Percentiles rank a stretch among this genome's conserved stretches.
Evolutionary conservation across 1,140 invertebrate species (phyloP).

Genomic region (Archivesica marissinica): DNA sequence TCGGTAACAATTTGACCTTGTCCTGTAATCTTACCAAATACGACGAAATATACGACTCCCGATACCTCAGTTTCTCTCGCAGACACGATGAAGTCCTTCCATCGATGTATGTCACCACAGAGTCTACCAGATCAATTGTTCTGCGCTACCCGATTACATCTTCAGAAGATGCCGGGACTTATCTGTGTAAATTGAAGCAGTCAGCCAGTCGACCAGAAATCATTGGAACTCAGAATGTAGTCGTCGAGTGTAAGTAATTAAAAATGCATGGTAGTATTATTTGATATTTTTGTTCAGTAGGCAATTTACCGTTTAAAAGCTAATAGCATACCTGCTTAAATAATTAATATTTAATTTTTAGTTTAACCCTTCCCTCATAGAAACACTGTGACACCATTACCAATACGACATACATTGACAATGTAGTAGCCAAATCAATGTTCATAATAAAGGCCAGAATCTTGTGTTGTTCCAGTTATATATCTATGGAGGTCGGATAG

Average conservation of each 20-base stretch:
- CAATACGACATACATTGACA: too few species aligned
- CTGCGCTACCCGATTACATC: slow-evolving; percentile 27
- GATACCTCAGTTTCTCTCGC: slow-evolving; percentile 27
- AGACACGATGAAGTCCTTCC: slow-evolving; percentile 28
- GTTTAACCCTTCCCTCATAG: too few species aligned
- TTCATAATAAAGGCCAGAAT: too few species aligned
- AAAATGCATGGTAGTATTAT: too few species aligned
- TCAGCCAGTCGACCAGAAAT: slow-evolving; percentile 33
- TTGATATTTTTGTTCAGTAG: too few species aligned
- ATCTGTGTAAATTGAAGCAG: slow-evolving; percentile 44
- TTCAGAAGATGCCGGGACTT: slow-evolving; percentile 24
- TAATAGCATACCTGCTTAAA: too few species aligned
- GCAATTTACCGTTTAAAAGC: too few species aligned
- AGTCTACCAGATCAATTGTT: slow-evolving; percentile 30
- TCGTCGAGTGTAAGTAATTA: slow-evolving; percentile 52
- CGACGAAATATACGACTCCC: slow-evolving; percentile 32
- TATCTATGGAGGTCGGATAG: too few species aligned
- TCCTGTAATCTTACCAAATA: slow-evolving; percentile 57
- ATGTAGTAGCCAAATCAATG: too few species aligned
- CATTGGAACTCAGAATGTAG: slow-evolving; percentile 49
- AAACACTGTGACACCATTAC: too few species aligned
- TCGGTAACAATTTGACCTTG: slow-evolving; percentile 47
- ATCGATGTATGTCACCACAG: not conserved
- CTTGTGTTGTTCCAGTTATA: too few species aligned
- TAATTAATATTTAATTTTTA: too few species aligned